phyloP scores from a whole-genome alignment of 2,888 invertebrate genomes.

The Hoplodrina ambigua region DNA sequence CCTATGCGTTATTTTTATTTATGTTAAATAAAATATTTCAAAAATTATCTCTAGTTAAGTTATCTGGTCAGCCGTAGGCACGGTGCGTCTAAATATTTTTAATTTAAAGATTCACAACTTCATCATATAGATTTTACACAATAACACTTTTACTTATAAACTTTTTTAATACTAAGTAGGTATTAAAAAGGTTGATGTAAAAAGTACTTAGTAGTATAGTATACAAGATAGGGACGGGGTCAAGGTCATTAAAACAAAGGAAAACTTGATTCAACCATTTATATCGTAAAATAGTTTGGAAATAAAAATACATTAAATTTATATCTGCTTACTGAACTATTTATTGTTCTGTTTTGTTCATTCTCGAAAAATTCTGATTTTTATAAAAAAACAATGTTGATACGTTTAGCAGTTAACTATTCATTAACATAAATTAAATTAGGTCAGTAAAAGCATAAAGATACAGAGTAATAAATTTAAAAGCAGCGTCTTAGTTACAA shows the following conservation, averaged over 20 bases:
- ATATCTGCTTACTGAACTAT: slow-evolving; percentile 83
- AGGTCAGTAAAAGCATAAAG: slow-evolving; percentile 71
- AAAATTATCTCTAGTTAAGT: too few relatives aligned
- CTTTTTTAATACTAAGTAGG: too few relatives aligned
- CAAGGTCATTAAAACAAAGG: slow-evolving; percentile 64
- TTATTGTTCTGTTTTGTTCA: slow-evolving; percentile 84
- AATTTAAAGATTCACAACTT: too few relatives aligned
- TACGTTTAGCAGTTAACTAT: slow-evolving; percentile 49
- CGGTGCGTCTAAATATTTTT: too few relatives aligned
- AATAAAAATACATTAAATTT: slow-evolving; percentile 80
- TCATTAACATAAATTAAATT: slow-evolving; percentile 64
- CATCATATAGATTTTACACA: too few relatives aligned
- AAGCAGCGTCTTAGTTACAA: slow-evolving; percentile 73
- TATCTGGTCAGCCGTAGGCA: too few relatives aligned
- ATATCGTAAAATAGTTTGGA: slow-evolving; percentile 79
- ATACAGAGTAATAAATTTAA: slow-evolving; percentile 72
- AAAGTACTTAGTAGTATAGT: too few relatives aligned
- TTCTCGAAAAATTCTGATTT: slow-evolving; percentile 59
- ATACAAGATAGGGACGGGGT: slow-evolving; percentile 1
- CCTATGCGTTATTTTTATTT: too few relatives aligned
- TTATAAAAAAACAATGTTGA: slow-evolving; percentile 45
- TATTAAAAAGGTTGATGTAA: too few relatives aligned
- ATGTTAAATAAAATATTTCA: too few relatives aligned
- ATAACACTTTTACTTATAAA: too few relatives aligned
- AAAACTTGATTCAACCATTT: slow-evolving; percentile 81